These are phyloP conservation scores for Calonectris borealis DNA, from an alignment of 2,113 vertebrate genomes.

Conservation along the genomic window DNA sequence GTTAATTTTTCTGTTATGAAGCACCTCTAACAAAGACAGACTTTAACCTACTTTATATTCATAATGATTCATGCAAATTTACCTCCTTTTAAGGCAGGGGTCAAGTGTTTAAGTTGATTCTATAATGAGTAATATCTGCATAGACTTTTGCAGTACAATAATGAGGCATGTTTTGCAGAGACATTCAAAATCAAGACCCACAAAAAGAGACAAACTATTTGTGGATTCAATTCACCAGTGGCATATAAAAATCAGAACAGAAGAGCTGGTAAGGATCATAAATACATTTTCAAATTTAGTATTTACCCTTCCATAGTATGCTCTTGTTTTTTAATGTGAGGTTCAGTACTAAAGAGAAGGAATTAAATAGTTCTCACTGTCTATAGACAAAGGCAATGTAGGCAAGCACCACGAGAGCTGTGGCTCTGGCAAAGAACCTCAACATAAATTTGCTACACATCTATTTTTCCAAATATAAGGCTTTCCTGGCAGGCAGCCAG, in stretches of 20 bases:
- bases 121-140: not conserved
- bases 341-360: not conserved
- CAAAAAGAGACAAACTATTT: not conserved
- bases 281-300: not conserved
- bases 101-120: slow-evolving; percentile 12
- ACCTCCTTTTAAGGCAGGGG: not conserved
- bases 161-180: not conserved
- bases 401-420: not conserved
- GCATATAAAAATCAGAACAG: not conserved
- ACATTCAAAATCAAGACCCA: not conserved
- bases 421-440: slow-evolving; percentile 1
- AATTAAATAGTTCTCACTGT: not conserved
- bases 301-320: not conserved
- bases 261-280: not conserved
- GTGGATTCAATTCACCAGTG: not conserved
- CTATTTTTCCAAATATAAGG: slow-evolving; percentile 36
- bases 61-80: slow-evolving; percentile 1
- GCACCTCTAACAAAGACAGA: not conserved
- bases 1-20: not conserved
- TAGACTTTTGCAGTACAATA: not conserved
- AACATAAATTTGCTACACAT: slow-evolving; percentile 14
- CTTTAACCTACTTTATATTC: slow-evolving; percentile 36
- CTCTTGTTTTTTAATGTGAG: not conserved
- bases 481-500: slow-evolving; percentile 36
- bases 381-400: not conserved